Conservation (phyloP, 2,113 vertebrate species). For the Heloderma charlesbogerti region DNA sequence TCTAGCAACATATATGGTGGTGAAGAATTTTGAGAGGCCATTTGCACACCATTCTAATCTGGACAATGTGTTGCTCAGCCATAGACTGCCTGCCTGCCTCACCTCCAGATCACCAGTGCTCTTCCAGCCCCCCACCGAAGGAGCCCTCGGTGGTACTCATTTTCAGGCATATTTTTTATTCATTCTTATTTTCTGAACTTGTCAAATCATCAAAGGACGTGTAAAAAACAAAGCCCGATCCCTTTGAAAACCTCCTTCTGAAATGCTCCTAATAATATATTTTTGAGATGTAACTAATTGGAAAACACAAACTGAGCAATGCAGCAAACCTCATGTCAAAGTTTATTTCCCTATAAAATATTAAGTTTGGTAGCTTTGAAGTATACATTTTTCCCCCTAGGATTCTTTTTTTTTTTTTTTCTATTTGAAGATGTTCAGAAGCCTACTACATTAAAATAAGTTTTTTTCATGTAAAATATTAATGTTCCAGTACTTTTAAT, state of each 20-base stretch:
- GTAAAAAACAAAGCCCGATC: neutral
- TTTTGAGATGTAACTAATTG: slow-evolving; percentile 23
- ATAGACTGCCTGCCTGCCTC: neutral
- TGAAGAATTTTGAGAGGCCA: too few relatives aligned
- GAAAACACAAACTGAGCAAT: neutral
- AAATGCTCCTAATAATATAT: neutral
- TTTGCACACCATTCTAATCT: neutral
- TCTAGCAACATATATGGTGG: too few relatives aligned
- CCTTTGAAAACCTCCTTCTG: slow-evolving; percentile 20
- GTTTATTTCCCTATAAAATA: slow-evolving; percentile 28
- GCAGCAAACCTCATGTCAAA: slow-evolving; percentile 23
- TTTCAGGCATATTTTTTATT: neutral
- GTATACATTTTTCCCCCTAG: neutral
- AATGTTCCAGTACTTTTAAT: neutral
- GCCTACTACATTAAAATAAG: slow-evolving; percentile 7
- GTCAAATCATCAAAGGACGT: neutral
- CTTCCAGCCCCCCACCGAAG: neutral
- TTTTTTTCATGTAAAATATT: slow-evolving; percentile 11
- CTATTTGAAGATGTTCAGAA: slow-evolving; percentile 18
- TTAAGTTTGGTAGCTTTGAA: slow-evolving; percentile 32
- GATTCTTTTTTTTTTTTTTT: neutral
- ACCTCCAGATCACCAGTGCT: neutral
- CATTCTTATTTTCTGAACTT: slow-evolving; percentile 22
- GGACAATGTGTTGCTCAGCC: neutral
- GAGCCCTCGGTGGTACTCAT: neutral